A percentile compares a stretch with the other conserved stretches of the same genome.
Evolutionary conservation across 2,113 vertebrate genomes (phyloP).

Genomic region (Melanotaenia duboulayi): DNA sequence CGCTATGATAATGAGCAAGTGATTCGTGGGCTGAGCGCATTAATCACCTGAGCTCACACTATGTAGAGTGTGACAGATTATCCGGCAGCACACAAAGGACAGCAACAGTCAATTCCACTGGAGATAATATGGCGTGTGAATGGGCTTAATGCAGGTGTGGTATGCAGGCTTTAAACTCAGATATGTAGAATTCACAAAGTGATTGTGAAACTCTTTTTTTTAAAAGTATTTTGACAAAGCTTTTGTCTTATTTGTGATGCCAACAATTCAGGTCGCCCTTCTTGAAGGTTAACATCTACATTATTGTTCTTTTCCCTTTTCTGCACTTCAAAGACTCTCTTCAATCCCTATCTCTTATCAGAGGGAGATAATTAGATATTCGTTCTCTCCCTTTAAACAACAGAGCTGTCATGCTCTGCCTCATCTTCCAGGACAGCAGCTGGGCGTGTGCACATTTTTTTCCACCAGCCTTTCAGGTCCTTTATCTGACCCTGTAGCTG

Average conservation of each 20-base stretch:
- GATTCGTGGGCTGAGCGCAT: conserved; percentile 56
- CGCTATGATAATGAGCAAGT: conserved; percentile 70
- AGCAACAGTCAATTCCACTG: conserved; percentile 42
- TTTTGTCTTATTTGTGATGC: conserved; percentile 26
- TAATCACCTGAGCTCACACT: conserved; percentile 67
- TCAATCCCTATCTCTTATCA: conserved; percentile 34
- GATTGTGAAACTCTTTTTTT: conserved; percentile 2
- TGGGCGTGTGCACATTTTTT: conserved; percentile 20
- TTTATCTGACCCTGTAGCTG: conserved; percentile 44
- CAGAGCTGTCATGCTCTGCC: conserved; percentile 30
- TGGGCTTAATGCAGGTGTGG: conserved; percentile 15
- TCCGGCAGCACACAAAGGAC: conserved; percentile 48
- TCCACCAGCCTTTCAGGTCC: conserved; percentile 28
- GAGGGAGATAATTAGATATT: conserved; percentile 32
- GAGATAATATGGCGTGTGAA: conserved; percentile 33
- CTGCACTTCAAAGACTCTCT: conserved; percentile 24
- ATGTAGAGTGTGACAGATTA: conserved; percentile 63
- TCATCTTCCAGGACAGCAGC: conserved; percentile 15
- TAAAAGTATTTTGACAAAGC: neutral
- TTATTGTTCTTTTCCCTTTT: conserved; percentile 18
- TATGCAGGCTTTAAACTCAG: neutral
- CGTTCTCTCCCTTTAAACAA: conserved; percentile 26
- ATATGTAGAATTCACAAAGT: conserved; percentile 16
- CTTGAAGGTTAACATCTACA: conserved; percentile 19
- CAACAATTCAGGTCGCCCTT: conserved; percentile 16